Conservation (phyloP, 1,140 invertebrate species). For the Portunus trituberculatus region DNA sequence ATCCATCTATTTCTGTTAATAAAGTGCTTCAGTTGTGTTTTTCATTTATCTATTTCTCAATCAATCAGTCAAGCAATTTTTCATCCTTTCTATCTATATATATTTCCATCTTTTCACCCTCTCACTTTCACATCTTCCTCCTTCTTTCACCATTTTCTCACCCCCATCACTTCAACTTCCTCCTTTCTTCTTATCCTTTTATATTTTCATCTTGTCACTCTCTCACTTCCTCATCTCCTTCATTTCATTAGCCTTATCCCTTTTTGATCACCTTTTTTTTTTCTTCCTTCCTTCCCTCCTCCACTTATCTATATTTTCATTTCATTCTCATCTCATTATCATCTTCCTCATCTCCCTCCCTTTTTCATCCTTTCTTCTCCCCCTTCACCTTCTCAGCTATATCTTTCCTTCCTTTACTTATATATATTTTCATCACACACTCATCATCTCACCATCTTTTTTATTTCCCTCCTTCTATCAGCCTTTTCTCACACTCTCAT, state of each 20-base stretch:
- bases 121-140: too few species aligned
- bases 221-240: neutral
- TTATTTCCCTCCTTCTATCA: neutral
- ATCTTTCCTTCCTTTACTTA: too few species aligned
- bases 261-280: neutral
- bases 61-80: too few species aligned
- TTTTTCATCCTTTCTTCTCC: too few species aligned
- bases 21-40: too few species aligned
- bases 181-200: neutral
- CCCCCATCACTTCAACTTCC: too few species aligned
- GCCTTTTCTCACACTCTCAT: too few species aligned
- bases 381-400: too few species aligned
- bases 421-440: too few species aligned
- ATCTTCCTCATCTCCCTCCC: too few species aligned
- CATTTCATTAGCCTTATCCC: neutral
- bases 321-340: neutral
- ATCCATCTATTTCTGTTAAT: neutral
- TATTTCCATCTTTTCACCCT: neutral
- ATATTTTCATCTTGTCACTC: neutral
- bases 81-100: neutral
- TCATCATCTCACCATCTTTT: neutral
- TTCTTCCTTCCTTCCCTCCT: neutral
- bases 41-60: too few species aligned
- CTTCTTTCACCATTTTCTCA: too few species aligned
- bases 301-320: neutral